phyloP scores from a whole-genome alignment of 2,797 vertebrate genomes.

The Ispidina lecontei region DNA sequence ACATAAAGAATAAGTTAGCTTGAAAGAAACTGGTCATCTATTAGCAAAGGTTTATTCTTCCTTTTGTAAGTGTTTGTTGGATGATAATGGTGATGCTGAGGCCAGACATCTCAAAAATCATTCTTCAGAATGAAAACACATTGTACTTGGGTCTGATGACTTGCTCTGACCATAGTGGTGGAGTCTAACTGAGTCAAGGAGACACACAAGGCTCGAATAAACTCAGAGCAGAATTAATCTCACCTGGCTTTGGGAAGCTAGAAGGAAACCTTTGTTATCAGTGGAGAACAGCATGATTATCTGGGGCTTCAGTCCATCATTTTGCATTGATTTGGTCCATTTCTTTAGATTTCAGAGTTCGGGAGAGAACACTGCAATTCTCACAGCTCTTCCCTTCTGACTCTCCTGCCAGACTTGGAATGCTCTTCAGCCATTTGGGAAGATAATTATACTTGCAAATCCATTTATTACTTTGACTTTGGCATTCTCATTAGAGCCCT shows the following conservation, averaged over 20 bases:
- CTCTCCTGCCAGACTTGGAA: conserved; percentile 21
- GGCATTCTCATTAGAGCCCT: conserved; percentile 31
- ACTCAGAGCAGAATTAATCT: not conserved
- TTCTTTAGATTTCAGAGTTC: not conserved
- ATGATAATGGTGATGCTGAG: not conserved
- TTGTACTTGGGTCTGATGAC: not conserved
- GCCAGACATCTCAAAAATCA: not conserved
- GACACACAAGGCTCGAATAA: not conserved
- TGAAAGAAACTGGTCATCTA: not conserved
- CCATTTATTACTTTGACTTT: conserved; percentile 46
- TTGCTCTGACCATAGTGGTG: not conserved
- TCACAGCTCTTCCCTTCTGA: not conserved
- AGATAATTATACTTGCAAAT: conserved; percentile 50
- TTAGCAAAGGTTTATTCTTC: not conserved
- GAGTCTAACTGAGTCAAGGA: not conserved
- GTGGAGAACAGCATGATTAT: not conserved
- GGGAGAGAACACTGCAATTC: not conserved
- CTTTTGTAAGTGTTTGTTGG: not conserved
- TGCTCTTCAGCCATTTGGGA: conserved; percentile 26
- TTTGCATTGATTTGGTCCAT: not conserved
- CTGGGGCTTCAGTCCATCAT: not conserved
- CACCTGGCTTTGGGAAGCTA: not conserved
- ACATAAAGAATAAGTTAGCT: not conserved
- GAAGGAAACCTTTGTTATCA: not conserved
- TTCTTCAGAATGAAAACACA: not conserved